Evolutionary conservation across 2,797 vertebrate genomes (phyloP).

Genomic region (Strix occidentalis): DNA sequence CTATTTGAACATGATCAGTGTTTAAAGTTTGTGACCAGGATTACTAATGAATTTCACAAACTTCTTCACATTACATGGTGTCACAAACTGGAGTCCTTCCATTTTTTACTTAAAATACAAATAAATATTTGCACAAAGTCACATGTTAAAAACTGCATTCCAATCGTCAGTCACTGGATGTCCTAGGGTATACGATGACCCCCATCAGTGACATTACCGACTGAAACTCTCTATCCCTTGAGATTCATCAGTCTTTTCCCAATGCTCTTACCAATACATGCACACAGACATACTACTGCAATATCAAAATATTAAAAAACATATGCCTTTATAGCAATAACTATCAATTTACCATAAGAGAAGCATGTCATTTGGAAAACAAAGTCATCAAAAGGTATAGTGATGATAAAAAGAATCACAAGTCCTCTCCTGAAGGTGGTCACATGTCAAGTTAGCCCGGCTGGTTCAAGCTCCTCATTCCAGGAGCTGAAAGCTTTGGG

Average conservation of each 20-base stretch:
- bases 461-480: background rate
- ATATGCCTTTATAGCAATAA: background rate
- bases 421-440: background rate
- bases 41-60: background rate
- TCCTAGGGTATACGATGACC: background rate
- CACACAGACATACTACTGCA: fast-evolving
- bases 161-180: fast-evolving
- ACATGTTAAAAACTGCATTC: background rate
- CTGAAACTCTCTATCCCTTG: background rate
- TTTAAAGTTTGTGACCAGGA: background rate
- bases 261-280: background rate
- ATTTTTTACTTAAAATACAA: background rate
- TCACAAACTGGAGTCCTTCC: background rate
- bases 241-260: background rate
- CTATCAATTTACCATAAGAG: background rate
- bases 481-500: background rate
- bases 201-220: fast-evolving
- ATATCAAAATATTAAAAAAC: background rate
- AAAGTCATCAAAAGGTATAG: background rate
- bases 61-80: background rate
- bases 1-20: background rate
- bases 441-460: fast-evolving
- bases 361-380: background rate
- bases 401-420: background rate
- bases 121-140: background rate